These are phyloP conservation scores for Sander vitreus DNA, from an alignment of 2,113 vertebrate species.

Conservation along the genomic window DNA sequence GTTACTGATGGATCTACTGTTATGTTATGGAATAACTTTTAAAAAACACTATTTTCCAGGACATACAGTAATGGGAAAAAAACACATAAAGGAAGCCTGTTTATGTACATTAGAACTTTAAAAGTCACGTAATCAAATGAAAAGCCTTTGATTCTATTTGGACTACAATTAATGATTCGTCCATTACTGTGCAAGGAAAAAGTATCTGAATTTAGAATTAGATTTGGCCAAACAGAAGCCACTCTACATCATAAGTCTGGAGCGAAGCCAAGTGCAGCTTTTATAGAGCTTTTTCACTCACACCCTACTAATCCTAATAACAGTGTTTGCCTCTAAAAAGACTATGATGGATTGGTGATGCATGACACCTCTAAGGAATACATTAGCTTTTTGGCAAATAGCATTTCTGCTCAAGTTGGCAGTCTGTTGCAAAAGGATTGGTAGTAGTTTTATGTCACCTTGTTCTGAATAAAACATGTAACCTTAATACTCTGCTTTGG, in stretches of 20 bases:
- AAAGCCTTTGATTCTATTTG: background rate
- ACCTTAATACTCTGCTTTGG: background rate
- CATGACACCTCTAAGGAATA: constrained; percentile 17
- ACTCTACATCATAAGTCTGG: background rate
- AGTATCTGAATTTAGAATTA: background rate
- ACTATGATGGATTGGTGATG: constrained; percentile 22
- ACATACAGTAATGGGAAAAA: background rate
- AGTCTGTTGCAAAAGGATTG: constrained; percentile 14
- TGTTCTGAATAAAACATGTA: background rate
- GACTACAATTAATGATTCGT: background rate
- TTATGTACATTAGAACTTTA: background rate
- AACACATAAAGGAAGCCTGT: background rate
- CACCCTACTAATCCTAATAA: constrained; percentile 17
- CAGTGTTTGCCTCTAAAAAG: constrained; percentile 11
- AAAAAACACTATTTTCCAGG: background rate
- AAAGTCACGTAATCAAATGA: background rate
- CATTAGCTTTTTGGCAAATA: constrained; percentile 32
- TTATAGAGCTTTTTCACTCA: background rate
- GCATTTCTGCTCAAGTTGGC: constrained; percentile 1
- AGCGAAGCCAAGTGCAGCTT: constrained; percentile 14
- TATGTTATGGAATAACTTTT: background rate
- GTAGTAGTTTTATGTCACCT: background rate
- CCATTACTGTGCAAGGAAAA: background rate
- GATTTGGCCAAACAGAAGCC: background rate
- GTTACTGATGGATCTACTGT: background rate